phyloP scores from a whole-genome alignment of 2,113 vertebrate genomes.

The Eira barbara region DNA sequence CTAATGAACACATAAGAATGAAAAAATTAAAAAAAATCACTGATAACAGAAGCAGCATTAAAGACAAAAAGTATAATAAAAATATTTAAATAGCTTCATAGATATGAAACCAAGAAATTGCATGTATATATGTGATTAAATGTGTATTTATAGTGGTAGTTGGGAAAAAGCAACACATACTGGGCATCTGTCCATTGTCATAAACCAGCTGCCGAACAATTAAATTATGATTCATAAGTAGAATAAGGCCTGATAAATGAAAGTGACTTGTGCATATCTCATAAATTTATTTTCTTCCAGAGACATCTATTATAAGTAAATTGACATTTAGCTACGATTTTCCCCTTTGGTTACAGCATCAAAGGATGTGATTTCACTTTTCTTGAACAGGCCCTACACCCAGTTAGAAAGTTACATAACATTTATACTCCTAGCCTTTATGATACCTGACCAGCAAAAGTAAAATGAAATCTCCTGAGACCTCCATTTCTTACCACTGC shows the following conservation, averaged over 20 bases:
- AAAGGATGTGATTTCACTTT: neutral
- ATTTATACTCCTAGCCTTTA: neutral
- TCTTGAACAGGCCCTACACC: neutral
- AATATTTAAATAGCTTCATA: neutral
- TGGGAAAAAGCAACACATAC: neutral
- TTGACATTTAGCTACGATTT: neutral
- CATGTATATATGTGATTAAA: neutral
- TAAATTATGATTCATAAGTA: neutral
- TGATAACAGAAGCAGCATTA: neutral
- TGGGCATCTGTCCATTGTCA: neutral
- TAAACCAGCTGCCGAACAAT: neutral
- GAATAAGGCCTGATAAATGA: constrained; percentile 55
- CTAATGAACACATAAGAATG: neutral
- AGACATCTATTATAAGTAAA: constrained; percentile 42
- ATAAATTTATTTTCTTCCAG: constrained; percentile 40
- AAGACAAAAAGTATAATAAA: neutral
- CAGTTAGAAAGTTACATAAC: neutral
- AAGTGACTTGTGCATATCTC: constrained; percentile 45
- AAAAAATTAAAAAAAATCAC: neutral
- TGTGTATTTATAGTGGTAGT: neutral
- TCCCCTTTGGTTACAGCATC: neutral
- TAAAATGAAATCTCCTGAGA: neutral
- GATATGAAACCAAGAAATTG: neutral
- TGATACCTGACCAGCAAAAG: neutral
- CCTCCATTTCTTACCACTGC: neutral